Conservation (phyloP, 2,113 vertebrate genomes). For the Chiloscyllium plagiosum region DNA sequence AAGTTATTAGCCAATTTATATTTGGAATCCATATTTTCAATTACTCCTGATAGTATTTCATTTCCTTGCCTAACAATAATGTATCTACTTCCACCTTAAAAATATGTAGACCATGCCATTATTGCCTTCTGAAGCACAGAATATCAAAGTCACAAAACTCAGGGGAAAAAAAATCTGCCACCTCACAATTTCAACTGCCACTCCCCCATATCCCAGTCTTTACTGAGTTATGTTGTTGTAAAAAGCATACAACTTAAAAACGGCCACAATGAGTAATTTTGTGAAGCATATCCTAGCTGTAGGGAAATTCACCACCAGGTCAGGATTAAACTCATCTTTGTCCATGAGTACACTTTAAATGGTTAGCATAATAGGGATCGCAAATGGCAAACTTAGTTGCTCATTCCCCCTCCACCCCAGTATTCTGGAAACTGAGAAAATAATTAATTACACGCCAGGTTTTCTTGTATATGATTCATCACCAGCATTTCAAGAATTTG, state of each 20-base stretch:
- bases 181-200: not conserved
- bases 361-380: not conserved
- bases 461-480: not conserved
- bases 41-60: no score
- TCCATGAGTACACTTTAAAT: not conserved
- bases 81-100: no score
- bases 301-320: not conserved
- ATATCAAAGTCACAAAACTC: no score
- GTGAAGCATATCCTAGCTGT: not conserved
- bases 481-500: not conserved
- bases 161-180: not conserved
- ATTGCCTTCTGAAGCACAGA: no score
- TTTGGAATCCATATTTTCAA: no score
- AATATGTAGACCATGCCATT: no score
- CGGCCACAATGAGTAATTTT: not conserved
- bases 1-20: no score
- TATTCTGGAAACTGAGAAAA: not conserved
- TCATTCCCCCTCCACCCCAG: not conserved
- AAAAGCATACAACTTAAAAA: not conserved
- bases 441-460: no score
- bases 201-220: not conserved
- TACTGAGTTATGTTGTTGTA: not conserved
- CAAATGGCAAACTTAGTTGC: not conserved
- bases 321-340: not conserved
- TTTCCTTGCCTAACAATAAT: no score